Conservation (phyloP, 2,888 invertebrate species). For the Cataglyphis rosenhaueri region DNA sequence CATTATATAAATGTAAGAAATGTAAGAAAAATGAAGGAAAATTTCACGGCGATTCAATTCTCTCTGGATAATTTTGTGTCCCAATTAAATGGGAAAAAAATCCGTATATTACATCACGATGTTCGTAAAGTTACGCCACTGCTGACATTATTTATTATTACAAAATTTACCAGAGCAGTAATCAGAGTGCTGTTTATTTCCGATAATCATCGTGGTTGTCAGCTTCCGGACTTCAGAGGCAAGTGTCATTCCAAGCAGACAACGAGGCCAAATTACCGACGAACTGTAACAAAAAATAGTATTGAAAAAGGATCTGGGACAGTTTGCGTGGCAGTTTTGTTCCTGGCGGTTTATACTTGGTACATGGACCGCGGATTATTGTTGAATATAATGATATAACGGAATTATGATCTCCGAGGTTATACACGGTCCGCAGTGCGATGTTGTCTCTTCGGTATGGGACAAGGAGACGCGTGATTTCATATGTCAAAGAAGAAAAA, state of each 20-base stretch:
- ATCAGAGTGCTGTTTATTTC: not conserved
- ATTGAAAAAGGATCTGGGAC: constrained; percentile 50
- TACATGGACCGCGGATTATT: constrained; percentile 68
- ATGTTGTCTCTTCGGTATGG: constrained; percentile 47
- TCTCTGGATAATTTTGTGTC: not conserved
- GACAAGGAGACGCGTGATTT: constrained; percentile 19
- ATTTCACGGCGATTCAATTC: not conserved
- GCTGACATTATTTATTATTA: not conserved
- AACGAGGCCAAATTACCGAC: constrained; percentile 50
- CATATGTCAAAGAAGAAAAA: constrained; percentile 7
- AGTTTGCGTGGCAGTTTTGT: constrained; percentile 63
- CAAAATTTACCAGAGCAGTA: not conserved
- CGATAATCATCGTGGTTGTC: not conserved
- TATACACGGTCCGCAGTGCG: constrained; percentile 57
- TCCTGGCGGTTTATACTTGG: constrained; percentile 47
- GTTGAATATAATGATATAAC: constrained; percentile 80
- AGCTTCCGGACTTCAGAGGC: constrained; percentile 22
- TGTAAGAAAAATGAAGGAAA: constrained; percentile 51
- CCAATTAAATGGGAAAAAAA: constrained; percentile 7
- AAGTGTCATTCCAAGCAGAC: constrained; percentile 27
- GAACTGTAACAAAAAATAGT: constrained; percentile 31
- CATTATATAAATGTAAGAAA: constrained; percentile 65
- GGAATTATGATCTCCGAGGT: constrained; percentile 77
- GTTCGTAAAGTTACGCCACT: not conserved
- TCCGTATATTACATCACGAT: not conserved